Percentiles rank a stretch among this genome's conserved stretches.
These are phyloP conservation scores for Buteo buteo DNA, from an alignment of 2,113 vertebrate species.

Conservation along the genomic window DNA sequence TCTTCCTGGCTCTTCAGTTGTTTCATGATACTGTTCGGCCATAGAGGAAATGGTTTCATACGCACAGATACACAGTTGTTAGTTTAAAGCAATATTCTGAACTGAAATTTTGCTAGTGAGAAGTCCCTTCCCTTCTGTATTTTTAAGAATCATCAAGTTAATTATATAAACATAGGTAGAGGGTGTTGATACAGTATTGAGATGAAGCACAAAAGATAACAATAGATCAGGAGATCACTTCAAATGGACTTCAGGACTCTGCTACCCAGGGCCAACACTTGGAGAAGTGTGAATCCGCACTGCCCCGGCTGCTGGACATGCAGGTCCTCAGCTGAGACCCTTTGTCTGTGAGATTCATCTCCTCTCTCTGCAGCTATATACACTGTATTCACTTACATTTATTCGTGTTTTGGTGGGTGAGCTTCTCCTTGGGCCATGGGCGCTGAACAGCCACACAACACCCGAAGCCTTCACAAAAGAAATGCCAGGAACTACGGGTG, in stretches of 20 bases:
- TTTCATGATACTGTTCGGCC: neutral
- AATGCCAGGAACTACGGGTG: accelerated
- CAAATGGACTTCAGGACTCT: neutral
- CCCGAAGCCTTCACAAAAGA: neutral
- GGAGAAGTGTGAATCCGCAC: neutral
- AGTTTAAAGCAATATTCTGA: neutral
- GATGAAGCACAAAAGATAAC: neutral
- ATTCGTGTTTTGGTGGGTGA: neutral
- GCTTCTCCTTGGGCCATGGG: neutral
- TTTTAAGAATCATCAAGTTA: neutral
- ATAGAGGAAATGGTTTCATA: neutral
- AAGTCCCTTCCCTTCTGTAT: neutral
- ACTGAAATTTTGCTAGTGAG: neutral
- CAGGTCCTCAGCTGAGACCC: neutral
- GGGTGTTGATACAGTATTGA: neutral
- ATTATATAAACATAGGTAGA: neutral
- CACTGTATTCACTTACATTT: neutral
- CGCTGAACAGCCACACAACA: neutral
- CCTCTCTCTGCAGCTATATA: neutral
- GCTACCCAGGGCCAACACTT: neutral
- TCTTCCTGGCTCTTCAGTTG: neutral
- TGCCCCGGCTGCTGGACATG: neutral
- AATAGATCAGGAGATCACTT: neutral
- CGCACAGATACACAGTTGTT: neutral
- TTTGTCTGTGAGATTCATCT: neutral